Base-by-base conservation (phyloP, 1,140 invertebrate genomes). In the Brachionus plicatilis region DNA sequence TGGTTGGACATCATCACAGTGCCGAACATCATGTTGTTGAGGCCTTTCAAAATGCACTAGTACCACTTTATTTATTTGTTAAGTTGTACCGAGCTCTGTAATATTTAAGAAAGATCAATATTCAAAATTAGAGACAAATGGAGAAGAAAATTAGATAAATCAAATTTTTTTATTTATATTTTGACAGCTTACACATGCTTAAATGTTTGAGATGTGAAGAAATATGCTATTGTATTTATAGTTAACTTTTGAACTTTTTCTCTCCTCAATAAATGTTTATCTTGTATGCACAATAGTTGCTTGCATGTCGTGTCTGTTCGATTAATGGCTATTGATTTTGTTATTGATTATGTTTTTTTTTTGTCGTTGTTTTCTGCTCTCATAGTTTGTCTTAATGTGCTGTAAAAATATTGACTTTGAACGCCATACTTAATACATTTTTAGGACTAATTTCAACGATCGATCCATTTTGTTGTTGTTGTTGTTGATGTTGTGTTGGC, bases 271-370 rank as follows among this genome's bases (percentile, higher is more conserved):
- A 72, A 72, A 72, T 72, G 37, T 41, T 72, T 41, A 72, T 72
- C 37, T 41, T 33, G 66, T 37, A 68, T 14, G 27, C 14, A 68
- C 12, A 68, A 68, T 68, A 68, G 33, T 68, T 68, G 12, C 27
- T 68, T 33, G 33, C 37, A 43, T 72, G 11, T 72, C 41, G 33
- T 72, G n/a, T 72, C 17, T 14, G 68, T 9, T 20, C 53, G 53
- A 60, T 60, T 60, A 72, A 72, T 72, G 68, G 68, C 68, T 72
- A 72, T 72, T 72, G 14, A 17, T 17, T 41, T 72, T 72, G 66
- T 37, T 68, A 9, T 68, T 41, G 66, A 43, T 72, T 72, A 41
- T 72, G 37, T 72, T 72, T 43, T 72, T 20, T 20, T 24, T 72
- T n/a, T n/a, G n/a, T n/a, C n/a, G n/a, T n/a, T 72, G 37, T 72